Base-by-base conservation (phyloP, 1,140 invertebrate genomes). In the Megalonaias nervosa region DNA sequence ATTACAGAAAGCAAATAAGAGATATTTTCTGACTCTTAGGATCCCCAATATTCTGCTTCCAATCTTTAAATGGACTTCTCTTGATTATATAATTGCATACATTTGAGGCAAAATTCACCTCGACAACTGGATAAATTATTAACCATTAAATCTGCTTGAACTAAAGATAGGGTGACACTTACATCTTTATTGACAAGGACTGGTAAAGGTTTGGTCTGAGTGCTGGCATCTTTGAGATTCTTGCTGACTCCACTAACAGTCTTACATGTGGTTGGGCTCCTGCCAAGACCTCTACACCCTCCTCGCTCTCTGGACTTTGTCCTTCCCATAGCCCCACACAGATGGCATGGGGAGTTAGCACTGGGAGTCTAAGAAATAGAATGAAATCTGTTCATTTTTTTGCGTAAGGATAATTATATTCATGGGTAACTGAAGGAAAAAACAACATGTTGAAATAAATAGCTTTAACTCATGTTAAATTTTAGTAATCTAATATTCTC, bases 311-410 rank as follows among this genome's bases (percentile, higher is more conserved):
- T 78, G 19, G 56, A 61, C 5, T n/a, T 58, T 57, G n/a, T 64
- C 23, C 71, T 26, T 13, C 62, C 71, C 9, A n/a, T 56, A 23
- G 68, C 66, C 23, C 76, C 76, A 64, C 76, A 78, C n/a, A 72
- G 21, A 48, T 78, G 76, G 59, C 76, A 78, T 1, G 58, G n/a
- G 17, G 66, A 56, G 57, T 65, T 71, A 48, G 38, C 64, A 14
- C 71, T 71, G n/a, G 71, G 57, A 38, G 69, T 73, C 76, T 78
- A 38, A 73, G 61, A n/a, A 62, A 62, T 23, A 15, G 4, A 19
- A 62, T 15, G 21, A 62, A 62, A 14, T 12, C 21, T n/a, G 19
- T 9, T 62, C 6, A 62, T 14, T 62, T 3, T 62, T 11, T 23
- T 23, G 21, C 14, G 11, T 48, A 62, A 14, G 11, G 11, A 62